Percentiles rank a stretch among this genome's conserved stretches.
phyloP scores from a whole-genome alignment of 2,113 vertebrate genomes.

The Archilochus colubris region DNA sequence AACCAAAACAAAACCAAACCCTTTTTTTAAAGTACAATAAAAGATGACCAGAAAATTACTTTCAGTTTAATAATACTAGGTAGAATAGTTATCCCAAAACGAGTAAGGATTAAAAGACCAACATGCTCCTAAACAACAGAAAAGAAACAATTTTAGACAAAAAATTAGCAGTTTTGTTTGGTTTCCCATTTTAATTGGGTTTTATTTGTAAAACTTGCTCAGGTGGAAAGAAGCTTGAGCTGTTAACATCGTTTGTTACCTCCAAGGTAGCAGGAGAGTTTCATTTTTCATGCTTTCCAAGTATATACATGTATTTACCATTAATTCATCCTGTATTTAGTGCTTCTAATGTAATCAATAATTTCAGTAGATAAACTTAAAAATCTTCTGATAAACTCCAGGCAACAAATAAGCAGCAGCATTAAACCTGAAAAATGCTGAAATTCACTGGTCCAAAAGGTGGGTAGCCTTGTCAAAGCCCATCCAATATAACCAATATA shows the following conservation, averaged over 20 bases:
- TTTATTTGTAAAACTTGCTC: neutral
- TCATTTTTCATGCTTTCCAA: neutral
- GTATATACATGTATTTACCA: neutral
- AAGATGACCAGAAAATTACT: neutral
- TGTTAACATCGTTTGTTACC: neutral
- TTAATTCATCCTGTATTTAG: neutral
- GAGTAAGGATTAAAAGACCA: neutral
- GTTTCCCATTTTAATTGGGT: neutral
- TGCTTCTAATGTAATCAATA: neutral
- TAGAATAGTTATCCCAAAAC: neutral
- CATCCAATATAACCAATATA: neutral
- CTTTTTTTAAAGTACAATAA: neutral
- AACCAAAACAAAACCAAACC: too few relatives aligned
- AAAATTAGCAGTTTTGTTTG: neutral
- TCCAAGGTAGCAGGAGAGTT: neutral
- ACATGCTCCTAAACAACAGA: neutral
- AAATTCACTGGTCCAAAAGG: neutral
- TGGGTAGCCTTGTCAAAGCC: neutral
- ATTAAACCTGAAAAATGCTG: neutral
- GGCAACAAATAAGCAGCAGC: neutral
- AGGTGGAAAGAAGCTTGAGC: neutral
- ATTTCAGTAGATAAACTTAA: neutral
- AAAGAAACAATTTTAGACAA: neutral
- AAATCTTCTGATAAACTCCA: neutral
- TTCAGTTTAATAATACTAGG: neutral